phyloP scores from a whole-genome alignment of 2,797 vertebrate genomes.

The Xiphorhynchus erythropygius region DNA sequence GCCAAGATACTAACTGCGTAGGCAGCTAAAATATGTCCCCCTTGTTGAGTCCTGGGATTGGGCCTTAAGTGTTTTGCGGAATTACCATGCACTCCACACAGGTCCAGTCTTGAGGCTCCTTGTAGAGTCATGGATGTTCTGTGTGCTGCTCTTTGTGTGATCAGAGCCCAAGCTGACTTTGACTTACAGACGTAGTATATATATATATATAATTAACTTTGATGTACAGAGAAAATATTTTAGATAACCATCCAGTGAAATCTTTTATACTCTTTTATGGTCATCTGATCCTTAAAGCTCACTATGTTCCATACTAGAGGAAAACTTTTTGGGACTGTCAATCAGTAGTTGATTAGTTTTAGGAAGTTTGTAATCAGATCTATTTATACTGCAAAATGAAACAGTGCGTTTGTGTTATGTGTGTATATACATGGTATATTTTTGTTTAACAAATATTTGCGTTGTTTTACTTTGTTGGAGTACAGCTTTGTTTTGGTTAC shows the following conservation, averaged over 20 bases:
- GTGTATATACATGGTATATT: slow-evolving; percentile 49
- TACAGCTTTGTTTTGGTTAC: slow-evolving; percentile 33
- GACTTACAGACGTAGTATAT: neutral
- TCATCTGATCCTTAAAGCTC: slow-evolving; percentile 2
- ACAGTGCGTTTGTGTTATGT: slow-evolving; percentile 36
- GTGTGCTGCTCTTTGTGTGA: neutral
- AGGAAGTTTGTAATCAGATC: neutral
- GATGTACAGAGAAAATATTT: slow-evolving; percentile 34
- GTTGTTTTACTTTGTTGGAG: slow-evolving; percentile 24
- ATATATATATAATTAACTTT: neutral
- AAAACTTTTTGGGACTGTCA: neutral
- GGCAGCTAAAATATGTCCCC: neutral
- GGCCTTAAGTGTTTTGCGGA: neutral
- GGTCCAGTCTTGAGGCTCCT: neutral
- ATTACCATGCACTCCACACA: neutral
- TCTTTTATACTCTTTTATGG: neutral
- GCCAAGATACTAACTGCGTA: neutral
- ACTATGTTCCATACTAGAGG: neutral
- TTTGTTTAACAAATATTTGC: slow-evolving; percentile 46
- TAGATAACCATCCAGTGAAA: neutral
- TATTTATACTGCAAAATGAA: slow-evolving; percentile 54
- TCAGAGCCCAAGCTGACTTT: neutral
- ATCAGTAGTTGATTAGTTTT: neutral
- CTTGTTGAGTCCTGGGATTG: neutral
- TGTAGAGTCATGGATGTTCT: neutral